These are phyloP conservation scores for Nesoenas mayeri DNA, from an alignment of 2,113 vertebrate species.

Conservation along the genomic window DNA sequence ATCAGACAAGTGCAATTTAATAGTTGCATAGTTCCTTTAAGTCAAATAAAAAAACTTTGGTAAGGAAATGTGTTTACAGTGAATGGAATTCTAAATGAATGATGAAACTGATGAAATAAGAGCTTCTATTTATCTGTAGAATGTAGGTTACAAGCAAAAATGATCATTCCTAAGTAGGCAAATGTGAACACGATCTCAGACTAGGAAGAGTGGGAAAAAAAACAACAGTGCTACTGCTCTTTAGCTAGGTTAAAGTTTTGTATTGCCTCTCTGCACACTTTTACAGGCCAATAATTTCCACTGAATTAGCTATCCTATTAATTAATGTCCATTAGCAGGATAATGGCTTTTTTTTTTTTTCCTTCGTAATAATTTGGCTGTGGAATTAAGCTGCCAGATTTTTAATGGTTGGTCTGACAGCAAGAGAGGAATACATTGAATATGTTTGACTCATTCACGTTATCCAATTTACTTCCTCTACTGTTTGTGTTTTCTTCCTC, in stretches of 20 bases:
- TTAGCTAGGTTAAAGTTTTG: neutral
- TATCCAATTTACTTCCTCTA: neutral
- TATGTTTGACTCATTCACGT: neutral
- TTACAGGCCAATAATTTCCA: slow-evolving; percentile 7
- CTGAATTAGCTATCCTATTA: slow-evolving; percentile 2
- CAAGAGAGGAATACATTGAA: neutral
- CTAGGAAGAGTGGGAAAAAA: neutral
- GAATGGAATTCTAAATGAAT: neutral
- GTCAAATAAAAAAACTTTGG: neutral
- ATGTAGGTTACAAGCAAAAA: neutral
- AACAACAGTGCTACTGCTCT: neutral
- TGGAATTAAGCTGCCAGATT: neutral
- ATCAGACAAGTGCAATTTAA: neutral
- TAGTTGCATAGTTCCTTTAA: neutral
- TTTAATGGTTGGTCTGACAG: neutral
- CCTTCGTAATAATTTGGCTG: neutral
- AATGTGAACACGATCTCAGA: neutral
- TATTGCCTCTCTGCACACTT: neutral
- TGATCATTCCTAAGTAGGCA: neutral
- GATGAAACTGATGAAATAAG: neutral
- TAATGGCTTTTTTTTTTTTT: neutral
- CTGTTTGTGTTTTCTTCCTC: neutral
- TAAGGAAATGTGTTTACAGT: neutral
- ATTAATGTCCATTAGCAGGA: slow-evolving; percentile 11
- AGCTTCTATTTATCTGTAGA: neutral